Conservation (phyloP, 2,797 vertebrate species). For the Manis javanica region DNA sequence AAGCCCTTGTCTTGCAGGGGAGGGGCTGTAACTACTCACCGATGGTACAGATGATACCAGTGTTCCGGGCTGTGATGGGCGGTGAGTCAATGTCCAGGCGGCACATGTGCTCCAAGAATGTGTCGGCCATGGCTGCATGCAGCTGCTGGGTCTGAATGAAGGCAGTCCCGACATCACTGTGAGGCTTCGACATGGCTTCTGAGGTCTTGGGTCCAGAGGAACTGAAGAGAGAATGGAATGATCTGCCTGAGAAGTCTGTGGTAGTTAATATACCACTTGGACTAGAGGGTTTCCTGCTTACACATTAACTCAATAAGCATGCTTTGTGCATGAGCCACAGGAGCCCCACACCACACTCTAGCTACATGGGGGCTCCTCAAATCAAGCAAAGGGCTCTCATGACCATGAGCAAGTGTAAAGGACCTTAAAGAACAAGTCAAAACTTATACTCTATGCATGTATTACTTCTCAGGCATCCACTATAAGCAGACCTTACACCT, state of each 20-base stretch:
- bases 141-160: slow-evolving; percentile 96
- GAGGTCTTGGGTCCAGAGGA: slow-evolving; percentile 63
- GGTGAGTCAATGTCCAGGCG: slow-evolving; percentile 97
- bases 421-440: neutral
- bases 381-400: neutral
- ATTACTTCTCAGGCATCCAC: neutral
- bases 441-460: neutral
- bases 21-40: slow-evolving; percentile 87
- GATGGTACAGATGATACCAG: slow-evolving; percentile 98
- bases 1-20: neutral
- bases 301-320: slow-evolving; percentile 45
- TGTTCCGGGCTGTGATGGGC: slow-evolving; percentile 95
- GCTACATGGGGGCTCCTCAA: neutral
- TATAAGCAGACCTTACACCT: neutral
- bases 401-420: neutral
- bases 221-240: neutral
- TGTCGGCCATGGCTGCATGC: slow-evolving; percentile 96
- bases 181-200: slow-evolving; percentile 90
- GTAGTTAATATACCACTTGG: neutral
- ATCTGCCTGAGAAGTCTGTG: neutral
- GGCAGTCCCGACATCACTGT: slow-evolving; percentile 88
- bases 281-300: neutral
- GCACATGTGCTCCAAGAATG: slow-evolving; percentile 96
- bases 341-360: neutral
- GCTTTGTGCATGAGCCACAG: neutral